These are phyloP conservation scores for Tachina fera DNA, from an alignment of 2,888 invertebrate genomes.

Conservation along the genomic window DNA sequence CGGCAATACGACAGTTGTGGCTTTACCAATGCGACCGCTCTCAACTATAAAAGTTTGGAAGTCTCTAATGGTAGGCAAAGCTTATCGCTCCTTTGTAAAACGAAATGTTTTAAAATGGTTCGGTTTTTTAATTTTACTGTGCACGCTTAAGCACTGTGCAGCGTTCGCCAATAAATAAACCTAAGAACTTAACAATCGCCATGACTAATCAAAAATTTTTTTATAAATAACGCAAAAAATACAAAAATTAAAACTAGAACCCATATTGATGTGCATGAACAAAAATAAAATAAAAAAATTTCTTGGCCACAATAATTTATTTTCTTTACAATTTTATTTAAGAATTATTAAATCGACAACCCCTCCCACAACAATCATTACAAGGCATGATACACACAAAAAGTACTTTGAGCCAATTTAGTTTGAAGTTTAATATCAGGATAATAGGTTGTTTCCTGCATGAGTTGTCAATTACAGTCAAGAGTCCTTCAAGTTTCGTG, in stretches of 20 bases:
- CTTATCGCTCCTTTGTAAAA: too few species aligned
- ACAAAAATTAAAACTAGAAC: not conserved
- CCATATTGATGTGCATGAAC: conserved; percentile 20
- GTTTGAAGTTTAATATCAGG: conserved; percentile 78
- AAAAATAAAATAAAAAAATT: conserved; percentile 71
- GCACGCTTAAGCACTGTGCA: too few species aligned
- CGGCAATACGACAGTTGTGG: too few species aligned
- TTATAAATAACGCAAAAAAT: not conserved
- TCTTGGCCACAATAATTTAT: conserved; percentile 70
- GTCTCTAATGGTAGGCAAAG: too few species aligned
- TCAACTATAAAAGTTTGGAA: too few species aligned
- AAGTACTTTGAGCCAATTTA: conserved; percentile 51
- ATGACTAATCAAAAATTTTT: conserved; percentile 56
- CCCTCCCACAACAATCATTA: not conserved
- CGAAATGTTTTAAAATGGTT: too few species aligned
- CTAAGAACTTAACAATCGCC: conserved; percentile 55
- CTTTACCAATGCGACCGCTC: too few species aligned
- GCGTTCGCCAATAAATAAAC: conserved; percentile 42
- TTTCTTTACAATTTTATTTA: conserved; percentile 11
- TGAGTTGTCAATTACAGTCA: conserved; percentile 79
- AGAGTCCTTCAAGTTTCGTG: conserved; percentile 56
- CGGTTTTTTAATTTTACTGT: too few species aligned
- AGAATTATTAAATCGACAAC: conserved; percentile 1
- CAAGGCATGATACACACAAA: conserved; percentile 71
- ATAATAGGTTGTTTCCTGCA: conserved; percentile 81